Percentiles rank a stretch among this genome's conserved stretches.
Evolutionary conservation across 2,797 vertebrate genomes (phyloP).

Genomic region (Mus minutoides): DNA sequence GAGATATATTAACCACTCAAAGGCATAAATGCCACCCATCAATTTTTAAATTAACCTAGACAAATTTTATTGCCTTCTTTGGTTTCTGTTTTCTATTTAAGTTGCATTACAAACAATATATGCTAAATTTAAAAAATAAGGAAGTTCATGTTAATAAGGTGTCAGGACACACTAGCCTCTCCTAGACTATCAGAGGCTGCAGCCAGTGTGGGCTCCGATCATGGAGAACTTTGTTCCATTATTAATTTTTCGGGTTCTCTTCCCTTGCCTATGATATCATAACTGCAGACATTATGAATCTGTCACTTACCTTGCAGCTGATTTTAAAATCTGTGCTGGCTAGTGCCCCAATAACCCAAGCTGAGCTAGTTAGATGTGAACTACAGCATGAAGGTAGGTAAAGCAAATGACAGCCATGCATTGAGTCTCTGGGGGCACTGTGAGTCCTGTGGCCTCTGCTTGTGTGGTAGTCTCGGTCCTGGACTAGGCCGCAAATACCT

Average conservation of each 20-base stretch:
- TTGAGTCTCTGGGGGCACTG: fast-evolving
- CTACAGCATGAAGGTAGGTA: background rate
- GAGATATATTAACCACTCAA: background rate
- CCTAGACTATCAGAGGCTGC: background rate
- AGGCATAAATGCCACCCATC: too few species aligned
- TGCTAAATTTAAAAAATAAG: background rate
- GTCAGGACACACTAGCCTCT: background rate
- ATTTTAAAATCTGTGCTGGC: background rate
- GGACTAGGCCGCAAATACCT: background rate
- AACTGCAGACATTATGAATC: background rate
- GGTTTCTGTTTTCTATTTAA: background rate
- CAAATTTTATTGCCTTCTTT: conserved; percentile 5
- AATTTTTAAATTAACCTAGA: background rate
- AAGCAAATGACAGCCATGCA: background rate
- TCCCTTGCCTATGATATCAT: background rate
- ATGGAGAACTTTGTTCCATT: background rate
- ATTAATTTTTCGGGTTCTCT: background rate
- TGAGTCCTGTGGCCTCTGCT: background rate
- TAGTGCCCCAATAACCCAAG: too few species aligned
- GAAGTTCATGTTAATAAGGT: background rate
- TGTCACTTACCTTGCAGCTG: background rate
- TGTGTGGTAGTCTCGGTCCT: background rate
- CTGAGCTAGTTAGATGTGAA: background rate
- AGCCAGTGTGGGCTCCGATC: background rate
- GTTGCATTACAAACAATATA: background rate